These are phyloP conservation scores for Xylota sylvarum DNA, from an alignment of 2,888 invertebrate genomes.

Conservation along the genomic window DNA sequence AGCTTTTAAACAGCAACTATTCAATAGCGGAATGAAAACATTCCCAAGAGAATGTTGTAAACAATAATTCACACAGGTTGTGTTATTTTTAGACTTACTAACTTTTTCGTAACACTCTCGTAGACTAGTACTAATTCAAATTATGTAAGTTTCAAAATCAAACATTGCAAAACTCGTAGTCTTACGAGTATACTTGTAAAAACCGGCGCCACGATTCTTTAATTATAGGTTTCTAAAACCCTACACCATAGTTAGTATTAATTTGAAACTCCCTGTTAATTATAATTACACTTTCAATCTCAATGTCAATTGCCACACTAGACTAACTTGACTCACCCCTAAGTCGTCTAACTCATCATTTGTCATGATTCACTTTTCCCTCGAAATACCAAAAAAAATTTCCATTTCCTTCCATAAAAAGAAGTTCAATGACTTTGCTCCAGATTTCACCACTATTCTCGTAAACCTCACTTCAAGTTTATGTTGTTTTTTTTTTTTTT, in stretches of 20 bases:
- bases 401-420: constrained; percentile 24
- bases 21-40: no score
- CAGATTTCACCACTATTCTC: constrained; percentile 65
- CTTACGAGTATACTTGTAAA: neutral
- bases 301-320: constrained; percentile 1
- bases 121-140: neutral
- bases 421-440: constrained; percentile 69
- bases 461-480: constrained; percentile 50
- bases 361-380: constrained; percentile 34
- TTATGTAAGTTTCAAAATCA: neutral
- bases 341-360: constrained; percentile 14
- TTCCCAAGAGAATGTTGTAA: no score
- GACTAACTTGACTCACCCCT: constrained; percentile 15
- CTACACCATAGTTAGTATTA: neutral
- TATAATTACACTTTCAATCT: neutral
- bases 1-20: no score
- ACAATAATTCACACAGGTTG: no score
- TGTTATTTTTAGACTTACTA: no score
- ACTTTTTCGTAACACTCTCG: neutral
- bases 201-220: neutral
- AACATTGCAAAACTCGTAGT: neutral
- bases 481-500: constrained; percentile 9
- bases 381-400: constrained; percentile 17
- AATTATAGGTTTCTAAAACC: neutral
- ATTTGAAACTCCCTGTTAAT: neutral